Evolutionary conservation across 1,140 invertebrate species (phyloP), one percentile per base, ranked within the genome.

Genomic region (Cherax quadricarinatus): DNA sequence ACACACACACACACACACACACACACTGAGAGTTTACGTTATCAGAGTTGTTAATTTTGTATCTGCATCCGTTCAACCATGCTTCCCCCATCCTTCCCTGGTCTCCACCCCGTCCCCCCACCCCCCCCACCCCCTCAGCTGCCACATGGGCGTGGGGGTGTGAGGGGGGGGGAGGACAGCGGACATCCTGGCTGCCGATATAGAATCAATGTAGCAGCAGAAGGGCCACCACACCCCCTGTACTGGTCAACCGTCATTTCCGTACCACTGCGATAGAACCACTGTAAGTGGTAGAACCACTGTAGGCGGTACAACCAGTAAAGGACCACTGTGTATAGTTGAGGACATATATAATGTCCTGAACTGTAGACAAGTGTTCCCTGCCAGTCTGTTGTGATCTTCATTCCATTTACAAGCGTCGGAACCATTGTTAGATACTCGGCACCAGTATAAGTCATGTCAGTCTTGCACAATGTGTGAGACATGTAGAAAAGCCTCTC

Each of bases 181-280:
- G 88, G 88, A 89, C 88, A 89, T 89, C 88, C 88, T 89, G 88
- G 88, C 81, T 9, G 88, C 81, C 88, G 80, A 89, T 89, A 66
- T n/a, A 83, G 88, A 89, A 89, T 89, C 88, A 89, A 89, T 89
- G 88, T 53, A 41, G 3, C 81, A n/a, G 49, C 66, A 30, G 80
- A 80, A 49, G 79, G 62, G 24, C 79, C 79, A 21, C 88, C 53
- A 80, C 66, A 57, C 60, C 9, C 87, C 87, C 53, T 73, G 51
- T 66, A 66, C 21, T 49, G 84, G 84, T 86, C 88, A 89, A 89
- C 88, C 83, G 80, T 73, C 88, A 84, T 80, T 89, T 89, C 88
- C 88, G 88, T 48, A 51, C 53, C n/a, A 57, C 53, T 66, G 57
- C 51, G 60, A 89, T 21, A 78, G 16, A 57, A 82, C 53, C 60